Evolutionary conservation across 2,888 invertebrate genomes (phyloP).

Genomic region (Meghimatium bilineatum): DNA sequence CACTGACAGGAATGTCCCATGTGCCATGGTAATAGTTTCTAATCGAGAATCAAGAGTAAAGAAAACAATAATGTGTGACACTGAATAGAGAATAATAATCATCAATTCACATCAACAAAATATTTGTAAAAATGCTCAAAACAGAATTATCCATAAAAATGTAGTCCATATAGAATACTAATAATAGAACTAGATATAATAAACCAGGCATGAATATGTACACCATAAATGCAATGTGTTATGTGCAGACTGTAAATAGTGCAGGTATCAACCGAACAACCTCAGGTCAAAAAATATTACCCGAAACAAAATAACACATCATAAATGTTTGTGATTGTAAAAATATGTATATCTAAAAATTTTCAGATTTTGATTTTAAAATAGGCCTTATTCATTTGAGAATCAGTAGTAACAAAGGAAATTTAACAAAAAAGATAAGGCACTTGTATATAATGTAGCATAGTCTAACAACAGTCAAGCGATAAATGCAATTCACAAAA

Average conservation of each 20-base stretch:
- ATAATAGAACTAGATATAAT: neutral
- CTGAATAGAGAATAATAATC: too few relatives aligned
- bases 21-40: too few relatives aligned
- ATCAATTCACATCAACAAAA: neutral
- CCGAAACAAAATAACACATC: neutral
- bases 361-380: neutral
- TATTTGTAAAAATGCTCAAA: neutral
- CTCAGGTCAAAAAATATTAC: neutral
- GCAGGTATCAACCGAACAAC: neutral
- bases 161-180: neutral
- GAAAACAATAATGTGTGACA: too few relatives aligned
- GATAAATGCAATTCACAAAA: too few relatives aligned
- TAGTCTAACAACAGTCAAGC: too few relatives aligned
- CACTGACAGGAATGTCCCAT: too few relatives aligned
- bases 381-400: neutral
- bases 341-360: neutral
- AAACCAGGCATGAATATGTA: neutral
- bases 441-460: too few relatives aligned
- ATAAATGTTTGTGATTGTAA: neutral
- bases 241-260: neutral
- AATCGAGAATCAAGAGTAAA: too few relatives aligned
- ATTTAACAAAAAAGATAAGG: neutral
- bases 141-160: neutral
- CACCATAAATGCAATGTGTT: conserved; percentile 1
- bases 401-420: neutral